Evolutionary conservation across 2,888 invertebrate species (phyloP).

Genomic region (Rotaria macrura): DNA sequence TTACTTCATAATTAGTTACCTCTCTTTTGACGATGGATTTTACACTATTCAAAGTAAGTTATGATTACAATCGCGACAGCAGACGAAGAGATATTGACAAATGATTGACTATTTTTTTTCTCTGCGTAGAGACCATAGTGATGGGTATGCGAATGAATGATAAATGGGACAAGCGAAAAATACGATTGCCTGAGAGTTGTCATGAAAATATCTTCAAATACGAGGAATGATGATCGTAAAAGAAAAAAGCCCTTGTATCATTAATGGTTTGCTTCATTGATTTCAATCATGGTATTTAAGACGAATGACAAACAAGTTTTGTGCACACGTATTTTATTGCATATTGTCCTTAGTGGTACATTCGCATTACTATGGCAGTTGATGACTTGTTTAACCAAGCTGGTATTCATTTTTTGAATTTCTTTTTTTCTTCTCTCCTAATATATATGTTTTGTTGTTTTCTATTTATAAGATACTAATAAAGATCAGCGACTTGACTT

Average conservation of each 20-base stretch:
- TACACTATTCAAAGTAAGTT: not conserved
- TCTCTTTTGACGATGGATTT: not conserved
- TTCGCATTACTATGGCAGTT: not conserved
- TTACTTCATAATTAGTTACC: not conserved
- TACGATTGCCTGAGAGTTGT: not conserved
- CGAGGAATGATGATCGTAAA: not conserved
- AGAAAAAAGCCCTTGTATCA: not conserved
- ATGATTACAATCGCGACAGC: not conserved
- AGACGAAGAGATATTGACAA: not conserved
- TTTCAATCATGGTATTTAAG: not conserved
- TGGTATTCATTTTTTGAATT: not conserved
- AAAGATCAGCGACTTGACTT: not conserved
- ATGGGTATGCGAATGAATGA: not conserved
- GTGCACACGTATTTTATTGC: not conserved
- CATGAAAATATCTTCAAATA: not conserved
- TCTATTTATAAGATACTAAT: not conserved
- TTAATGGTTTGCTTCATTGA: constrained; percentile 2
- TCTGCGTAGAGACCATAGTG: not conserved
- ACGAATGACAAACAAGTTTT: not conserved
- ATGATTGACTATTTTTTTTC: not conserved
- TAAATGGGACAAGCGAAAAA: not conserved
- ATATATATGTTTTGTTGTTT: not conserved
- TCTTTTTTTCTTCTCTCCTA: not conserved
- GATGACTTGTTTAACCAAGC: not conserved
- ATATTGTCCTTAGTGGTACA: not conserved